Evolutionary conservation across 2,113 vertebrate species (phyloP).

Genomic region (Callipepla californica): DNA sequence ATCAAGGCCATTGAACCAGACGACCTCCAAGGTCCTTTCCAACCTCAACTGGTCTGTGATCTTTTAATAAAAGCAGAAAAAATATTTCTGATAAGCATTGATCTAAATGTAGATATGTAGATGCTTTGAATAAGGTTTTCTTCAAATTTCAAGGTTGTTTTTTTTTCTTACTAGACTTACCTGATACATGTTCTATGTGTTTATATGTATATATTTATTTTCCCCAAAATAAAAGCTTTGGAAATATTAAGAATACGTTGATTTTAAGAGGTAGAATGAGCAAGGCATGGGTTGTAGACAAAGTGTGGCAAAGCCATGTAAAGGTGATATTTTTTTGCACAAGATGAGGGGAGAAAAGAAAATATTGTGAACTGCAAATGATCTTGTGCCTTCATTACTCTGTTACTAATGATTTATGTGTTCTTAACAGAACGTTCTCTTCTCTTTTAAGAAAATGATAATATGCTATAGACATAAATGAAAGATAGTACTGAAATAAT

Average conservation of each 20-base stretch:
- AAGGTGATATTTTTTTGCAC: neutral
- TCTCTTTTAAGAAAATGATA: neutral
- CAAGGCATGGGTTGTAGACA: neutral
- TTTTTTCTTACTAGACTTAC: neutral
- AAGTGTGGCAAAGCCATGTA: neutral
- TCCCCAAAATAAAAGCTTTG: neutral
- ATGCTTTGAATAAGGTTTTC: neutral
- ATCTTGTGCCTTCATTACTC: neutral
- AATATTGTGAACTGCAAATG: neutral
- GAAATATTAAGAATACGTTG: neutral
- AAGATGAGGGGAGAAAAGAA: neutral
- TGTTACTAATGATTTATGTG: neutral
- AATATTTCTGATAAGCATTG: neutral
- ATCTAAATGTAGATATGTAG: neutral
- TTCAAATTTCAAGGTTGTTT: neutral
- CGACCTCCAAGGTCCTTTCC: neutral
- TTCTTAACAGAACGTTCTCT: neutral
- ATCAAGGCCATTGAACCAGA: neutral
- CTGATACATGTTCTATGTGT: neutral
- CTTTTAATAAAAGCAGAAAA: neutral
- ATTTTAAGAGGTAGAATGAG: neutral
- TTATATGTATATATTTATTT: neutral
- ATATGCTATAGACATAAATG: neutral
- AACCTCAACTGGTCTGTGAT: neutral
- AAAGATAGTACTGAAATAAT: neutral